A percentile compares a stretch with the other conserved stretches of the same genome.
Conservation (phyloP, 2,888 invertebrate genomes). For the Eristalinus sepulchralis region DNA sequence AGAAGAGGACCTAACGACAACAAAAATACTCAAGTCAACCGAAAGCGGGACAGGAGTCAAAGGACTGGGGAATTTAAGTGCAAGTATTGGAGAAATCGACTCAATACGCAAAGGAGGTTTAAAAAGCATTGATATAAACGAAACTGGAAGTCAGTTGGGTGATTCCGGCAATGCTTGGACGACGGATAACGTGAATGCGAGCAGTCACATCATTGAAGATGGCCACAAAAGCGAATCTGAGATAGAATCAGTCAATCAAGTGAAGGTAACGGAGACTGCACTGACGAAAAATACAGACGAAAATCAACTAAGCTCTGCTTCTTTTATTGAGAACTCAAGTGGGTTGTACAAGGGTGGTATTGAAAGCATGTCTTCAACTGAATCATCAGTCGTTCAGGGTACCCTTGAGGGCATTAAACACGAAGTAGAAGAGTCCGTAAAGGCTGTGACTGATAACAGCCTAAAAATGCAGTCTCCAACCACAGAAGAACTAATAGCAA, state of each 20-base stretch:
- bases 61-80: no score
- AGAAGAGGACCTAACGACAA: not conserved
- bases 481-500: not conserved
- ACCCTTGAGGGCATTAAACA: not conserved
- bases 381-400: no score
- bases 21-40: not conserved
- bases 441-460: not conserved
- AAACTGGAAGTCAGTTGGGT: no score
- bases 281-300: not conserved
- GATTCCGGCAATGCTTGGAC: no score
- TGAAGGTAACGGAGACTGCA: not conserved
- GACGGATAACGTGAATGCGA: not conserved
- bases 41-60: no score
- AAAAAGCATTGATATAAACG: no score
- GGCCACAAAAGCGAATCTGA: not conserved
- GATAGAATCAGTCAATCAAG: not conserved
- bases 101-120: no score
- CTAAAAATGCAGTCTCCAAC: not conserved
- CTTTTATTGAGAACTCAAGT: no score
- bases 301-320: not conserved
- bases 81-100: no score
- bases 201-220: not conserved
- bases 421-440: not conserved
- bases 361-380: no score
- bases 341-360: no score